phyloP scores from a whole-genome alignment of 1,140 invertebrate species.

The Drosophila neocordata region DNA sequence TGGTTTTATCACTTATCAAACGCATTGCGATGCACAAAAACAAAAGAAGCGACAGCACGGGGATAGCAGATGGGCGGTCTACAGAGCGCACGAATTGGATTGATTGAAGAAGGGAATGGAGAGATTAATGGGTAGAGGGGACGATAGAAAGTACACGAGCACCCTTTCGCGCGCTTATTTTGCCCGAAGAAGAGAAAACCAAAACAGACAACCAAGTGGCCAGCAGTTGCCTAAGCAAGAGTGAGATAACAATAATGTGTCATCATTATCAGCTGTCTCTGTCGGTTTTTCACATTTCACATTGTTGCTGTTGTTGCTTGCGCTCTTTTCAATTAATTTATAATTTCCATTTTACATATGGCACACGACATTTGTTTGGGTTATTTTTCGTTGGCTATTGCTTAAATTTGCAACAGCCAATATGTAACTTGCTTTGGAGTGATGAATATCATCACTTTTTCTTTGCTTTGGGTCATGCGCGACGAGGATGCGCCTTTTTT shows the following conservation, averaged over 20 bases:
- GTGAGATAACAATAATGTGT: constrained; percentile 19
- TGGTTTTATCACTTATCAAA: constrained; percentile 69
- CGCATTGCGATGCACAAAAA: constrained; percentile 60
- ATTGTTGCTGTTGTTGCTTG: constrained; percentile 37
- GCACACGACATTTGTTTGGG: constrained; percentile 19
- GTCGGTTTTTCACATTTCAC: constrained; percentile 43
- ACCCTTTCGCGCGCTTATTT: constrained; percentile 78
- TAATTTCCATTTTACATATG: constrained; percentile 35
- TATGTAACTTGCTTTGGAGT: neutral
- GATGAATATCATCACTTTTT: constrained; percentile 6
- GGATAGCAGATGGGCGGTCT: neutral
- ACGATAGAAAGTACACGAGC: constrained; percentile 74
- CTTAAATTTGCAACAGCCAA: neutral
- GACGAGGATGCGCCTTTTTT: constrained; percentile 37
- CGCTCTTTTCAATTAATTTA: constrained; percentile 54
- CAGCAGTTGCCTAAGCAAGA: constrained; percentile 35
- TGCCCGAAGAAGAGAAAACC: constrained; percentile 72
- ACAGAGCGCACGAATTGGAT: constrained; percentile 4
- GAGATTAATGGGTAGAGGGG: constrained; percentile 7
- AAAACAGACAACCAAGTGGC: constrained; percentile 68
- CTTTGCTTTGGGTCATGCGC: constrained; percentile 48
- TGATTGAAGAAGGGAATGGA: neutral
- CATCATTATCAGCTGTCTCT: constrained; percentile 31
- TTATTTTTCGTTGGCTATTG: constrained; percentile 13
- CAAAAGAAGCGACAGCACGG: neutral